Conservation (phyloP, 1,140 invertebrate genomes). For the Armadillidium nasatum region DNA sequence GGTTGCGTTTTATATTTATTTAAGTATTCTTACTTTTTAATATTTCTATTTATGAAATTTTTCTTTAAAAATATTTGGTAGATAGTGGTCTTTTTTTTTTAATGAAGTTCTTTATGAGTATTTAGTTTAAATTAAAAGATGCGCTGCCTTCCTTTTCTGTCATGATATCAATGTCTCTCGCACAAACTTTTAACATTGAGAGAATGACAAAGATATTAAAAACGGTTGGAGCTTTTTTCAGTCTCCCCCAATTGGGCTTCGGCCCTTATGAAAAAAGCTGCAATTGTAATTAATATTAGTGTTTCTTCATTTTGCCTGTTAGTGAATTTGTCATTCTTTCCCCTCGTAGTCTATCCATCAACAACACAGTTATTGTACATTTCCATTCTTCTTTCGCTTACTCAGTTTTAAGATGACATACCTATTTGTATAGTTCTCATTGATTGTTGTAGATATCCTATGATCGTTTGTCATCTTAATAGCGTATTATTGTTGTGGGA, state of each 20-base stretch:
- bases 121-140: too few relatives aligned
- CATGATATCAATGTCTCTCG: slow-evolving; percentile 6
- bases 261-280: background rate
- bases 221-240: background rate
- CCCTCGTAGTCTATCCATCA: background rate
- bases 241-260: background rate
- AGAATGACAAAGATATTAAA: background rate
- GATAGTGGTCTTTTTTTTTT: too few relatives aligned
- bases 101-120: too few relatives aligned
- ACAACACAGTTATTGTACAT: background rate
- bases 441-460: background rate
- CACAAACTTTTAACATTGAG: background rate
- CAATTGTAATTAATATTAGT: background rate
- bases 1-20: too few relatives aligned
- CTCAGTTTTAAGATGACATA: background rate
- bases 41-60: too few relatives aligned
- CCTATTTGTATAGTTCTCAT: background rate
- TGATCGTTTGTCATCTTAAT: slow-evolving; percentile 1
- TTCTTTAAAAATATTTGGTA: too few relatives aligned
- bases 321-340: background rate
- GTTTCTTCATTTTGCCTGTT: slow-evolving; percentile 1
- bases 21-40: too few relatives aligned
- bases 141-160: background rate
- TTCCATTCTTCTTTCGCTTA: background rate
- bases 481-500: slow-evolving; percentile 3